Evolutionary conservation across 2,797 vertebrate species (phyloP).

Genomic region (Hydrocynus forskahlii): DNA sequence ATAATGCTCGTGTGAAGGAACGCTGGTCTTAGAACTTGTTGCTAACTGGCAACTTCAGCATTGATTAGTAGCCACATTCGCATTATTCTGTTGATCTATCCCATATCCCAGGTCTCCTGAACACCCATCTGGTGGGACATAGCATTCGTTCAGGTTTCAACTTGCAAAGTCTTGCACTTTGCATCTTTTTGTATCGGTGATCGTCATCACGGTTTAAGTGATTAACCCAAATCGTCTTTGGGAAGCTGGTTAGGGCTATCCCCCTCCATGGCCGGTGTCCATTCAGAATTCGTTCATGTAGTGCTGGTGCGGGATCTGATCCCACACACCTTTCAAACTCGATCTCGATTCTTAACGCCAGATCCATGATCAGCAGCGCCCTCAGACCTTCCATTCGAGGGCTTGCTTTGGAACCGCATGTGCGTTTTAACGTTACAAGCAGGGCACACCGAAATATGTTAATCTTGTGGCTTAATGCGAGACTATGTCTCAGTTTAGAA

Average conservation of each 20-base stretch:
- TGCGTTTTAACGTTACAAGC: constrained; percentile 61
- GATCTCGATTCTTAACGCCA: background rate
- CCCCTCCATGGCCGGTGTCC: background rate
- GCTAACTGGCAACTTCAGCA: background rate
- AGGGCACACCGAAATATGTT: constrained; percentile 63
- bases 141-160: background rate
- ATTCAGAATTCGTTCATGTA: background rate
- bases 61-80: background rate
- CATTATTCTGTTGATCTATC: background rate
- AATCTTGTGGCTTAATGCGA: constrained; percentile 74
- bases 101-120: background rate
- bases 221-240: background rate
- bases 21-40: background rate
- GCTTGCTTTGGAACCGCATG: constrained; percentile 34
- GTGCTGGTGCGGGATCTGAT: background rate
- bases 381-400: background rate
- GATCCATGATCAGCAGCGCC: background rate
- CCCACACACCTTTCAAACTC: background rate
- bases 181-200: background rate
- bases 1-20: too few relatives aligned
- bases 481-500: constrained; percentile 72
- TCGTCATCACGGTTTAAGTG: background rate
- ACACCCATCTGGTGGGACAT: background rate
- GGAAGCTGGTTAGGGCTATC: background rate
- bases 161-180: background rate